Base-by-base conservation (phyloP, 2,888 invertebrate species). In the Thymelicus sylvestris region DNA sequence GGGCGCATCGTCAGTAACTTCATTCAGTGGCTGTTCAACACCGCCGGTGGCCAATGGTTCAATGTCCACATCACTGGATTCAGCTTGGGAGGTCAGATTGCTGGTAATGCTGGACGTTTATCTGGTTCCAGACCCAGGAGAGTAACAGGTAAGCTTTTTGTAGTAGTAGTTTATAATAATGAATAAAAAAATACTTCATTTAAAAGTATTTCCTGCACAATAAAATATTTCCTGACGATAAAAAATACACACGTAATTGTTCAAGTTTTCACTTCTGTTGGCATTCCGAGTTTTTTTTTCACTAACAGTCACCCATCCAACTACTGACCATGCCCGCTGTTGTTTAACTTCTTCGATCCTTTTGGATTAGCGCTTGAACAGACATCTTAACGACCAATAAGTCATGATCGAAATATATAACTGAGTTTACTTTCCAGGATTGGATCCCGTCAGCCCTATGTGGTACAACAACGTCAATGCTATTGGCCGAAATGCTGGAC, bases 31-130 rank as follows among this genome's bases (percentile, higher is more conserved):
- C 82, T 90, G 57, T 78, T 85, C 67, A 80, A 78, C 63, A 86
- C 77, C 0, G 82, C 78, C 3, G 89, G 89, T 44, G 86, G 86
- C 12, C 81, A 85, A 75, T 87, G 86, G 85, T 83, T 83, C 71
- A 83, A 84, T 19, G 79, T 90, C 0, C 91, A 91, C 72, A 74
- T 91, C 31, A 81, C 90, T 31, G 91, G 91, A 39, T 86, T 86
- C 82, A 90, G 91, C 76, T 82, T 91, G 73, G 91, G 88, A 1
- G 87, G 84, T 31, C 87, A 88, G 67, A 77, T 85, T 5, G 82
- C 82, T 5, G 87, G 85, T 0, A 81, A 75, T 41, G 84, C 83
- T 66, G 84, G 85, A 0, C 80, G 85, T 24, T 59, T 67, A 4
- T 75, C 77, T 64, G 74, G 76, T 6, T 75, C 79, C 13, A 70